Base-by-base conservation (phyloP, 2,888 invertebrate species). In the Polia nebulosa region DNA sequence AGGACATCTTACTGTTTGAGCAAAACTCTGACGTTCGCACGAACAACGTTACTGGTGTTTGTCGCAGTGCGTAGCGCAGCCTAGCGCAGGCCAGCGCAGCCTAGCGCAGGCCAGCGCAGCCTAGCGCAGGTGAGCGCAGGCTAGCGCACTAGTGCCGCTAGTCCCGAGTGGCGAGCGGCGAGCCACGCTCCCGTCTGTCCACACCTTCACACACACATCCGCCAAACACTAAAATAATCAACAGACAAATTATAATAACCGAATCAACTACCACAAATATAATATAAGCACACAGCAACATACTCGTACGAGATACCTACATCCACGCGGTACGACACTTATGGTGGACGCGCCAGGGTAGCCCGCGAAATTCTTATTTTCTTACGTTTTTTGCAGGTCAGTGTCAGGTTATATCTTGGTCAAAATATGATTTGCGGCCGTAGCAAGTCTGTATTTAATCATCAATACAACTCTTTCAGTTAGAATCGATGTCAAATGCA, bases 181-280 rank as follows among this genome's bases (percentile, higher is more conserved):
- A 73, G 62, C 61, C 51, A 58, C 63, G 60, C 64, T 64, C 60
- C 41, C 72, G 74, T 61, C 72, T 66, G 66, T 76, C 65, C 82
- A 78, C 78, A 76, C 72, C 78, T 62, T 76, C 69, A 84, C 79
- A 83, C 85, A 84, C 85, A 83, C 87, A 83, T 83, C 83, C 84
- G 80, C 83, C 81, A 84, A 85, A 82, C 88, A 87, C 88, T 88
- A 88, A 78, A 75, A 78, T 88, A 89, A 88, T 89, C 89, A 91
- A 91, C 91, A 90, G 89, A 86, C 89, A 87, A 85, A 89, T 88
- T 87, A 88, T 80, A 83, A 85, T 85, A 91, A 81, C 83, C 88
- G 87, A 87, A 85, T 86, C 76, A 69, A 79, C 87, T 89, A 88
- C 89, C 88, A 86, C 87, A 85, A 68, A 84, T 86, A 84, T 86